A percentile compares a stretch with the other conserved stretches of the same genome.
These are phyloP conservation scores for Trachops cirrhosus DNA, from an alignment of 2,797 vertebrate genomes.

Conservation along the genomic window DNA sequence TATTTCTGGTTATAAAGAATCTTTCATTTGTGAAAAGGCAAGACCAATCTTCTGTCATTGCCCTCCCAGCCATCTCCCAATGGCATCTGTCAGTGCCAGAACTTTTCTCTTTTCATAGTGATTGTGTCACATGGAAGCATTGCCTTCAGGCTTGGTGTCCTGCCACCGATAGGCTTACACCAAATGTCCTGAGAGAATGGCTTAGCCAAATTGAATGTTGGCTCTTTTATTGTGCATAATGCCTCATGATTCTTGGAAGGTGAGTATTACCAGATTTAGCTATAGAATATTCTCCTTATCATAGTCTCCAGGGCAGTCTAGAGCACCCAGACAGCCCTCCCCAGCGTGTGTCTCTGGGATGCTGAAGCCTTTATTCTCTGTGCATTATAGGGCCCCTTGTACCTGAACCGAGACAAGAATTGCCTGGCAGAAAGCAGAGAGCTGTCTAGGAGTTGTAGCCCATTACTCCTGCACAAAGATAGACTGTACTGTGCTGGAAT, in stretches of 20 bases:
- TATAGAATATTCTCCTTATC: background rate
- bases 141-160: background rate
- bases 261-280: background rate
- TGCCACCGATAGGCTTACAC: background rate
- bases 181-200: background rate
- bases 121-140: background rate
- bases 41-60: background rate
- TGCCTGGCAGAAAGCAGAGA: slow-evolving; percentile 62
- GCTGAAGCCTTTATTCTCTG: slow-evolving; percentile 32
- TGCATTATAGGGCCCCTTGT: slow-evolving; percentile 26
- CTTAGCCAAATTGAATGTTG: background rate
- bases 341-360: background rate
- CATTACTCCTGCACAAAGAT: slow-evolving; percentile 82
- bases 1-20: background rate
- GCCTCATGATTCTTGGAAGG: background rate
- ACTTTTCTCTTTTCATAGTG: background rate
- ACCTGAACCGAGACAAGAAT: slow-evolving; percentile 48
- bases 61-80: background rate
- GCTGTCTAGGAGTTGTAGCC: slow-evolving; percentile 72
- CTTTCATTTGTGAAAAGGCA: background rate
- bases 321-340: slow-evolving; percentile 2
- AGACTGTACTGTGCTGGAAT: slow-evolving; percentile 77
- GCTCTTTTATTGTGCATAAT: background rate
- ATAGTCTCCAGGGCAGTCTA: background rate
- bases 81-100: background rate